Percentiles rank a stretch among this genome's conserved stretches.
phyloP scores from a whole-genome alignment of 2,797 vertebrate species.

The Syngnathus acus region DNA sequence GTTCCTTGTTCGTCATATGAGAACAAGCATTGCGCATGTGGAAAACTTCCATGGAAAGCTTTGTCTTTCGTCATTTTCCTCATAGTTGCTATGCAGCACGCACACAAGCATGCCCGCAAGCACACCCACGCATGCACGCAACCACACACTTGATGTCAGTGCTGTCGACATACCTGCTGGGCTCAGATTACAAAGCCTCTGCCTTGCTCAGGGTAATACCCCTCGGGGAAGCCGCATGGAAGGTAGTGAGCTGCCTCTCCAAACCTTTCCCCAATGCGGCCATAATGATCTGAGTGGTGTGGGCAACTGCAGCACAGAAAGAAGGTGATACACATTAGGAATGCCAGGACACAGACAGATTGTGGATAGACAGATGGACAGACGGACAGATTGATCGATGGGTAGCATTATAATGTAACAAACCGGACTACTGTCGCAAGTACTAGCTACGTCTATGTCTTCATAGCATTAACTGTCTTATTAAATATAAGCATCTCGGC shows the following conservation, averaged over 20 bases:
- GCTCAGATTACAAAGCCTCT: slow-evolving; percentile 58
- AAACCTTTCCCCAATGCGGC: slow-evolving; percentile 24
- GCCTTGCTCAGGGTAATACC: slow-evolving; percentile 42
- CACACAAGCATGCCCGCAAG: background rate
- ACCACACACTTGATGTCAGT: slow-evolving; percentile 15
- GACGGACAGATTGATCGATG: background rate
- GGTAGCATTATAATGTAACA: background rate
- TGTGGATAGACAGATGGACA: background rate
- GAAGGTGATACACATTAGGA: slow-evolving; percentile 31
- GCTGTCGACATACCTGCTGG: slow-evolving; percentile 49
- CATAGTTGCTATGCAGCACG: slow-evolving; percentile 30
- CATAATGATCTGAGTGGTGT: slow-evolving; percentile 47
- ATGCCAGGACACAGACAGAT: background rate
- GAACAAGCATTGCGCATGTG: slow-evolving; percentile 2
- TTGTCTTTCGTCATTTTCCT: slow-evolving; percentile 6
- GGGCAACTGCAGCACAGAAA: slow-evolving; percentile 38
- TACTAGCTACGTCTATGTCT: slow-evolving; percentile 22
- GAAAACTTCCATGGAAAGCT: slow-evolving; percentile 9
- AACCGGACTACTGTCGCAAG: background rate
- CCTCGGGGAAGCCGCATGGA: slow-evolving; percentile 38
- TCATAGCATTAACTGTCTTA: background rate
- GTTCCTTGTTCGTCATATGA: background rate
- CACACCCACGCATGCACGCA: slow-evolving; percentile 6
- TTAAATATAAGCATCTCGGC: background rate
- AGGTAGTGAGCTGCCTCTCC: slow-evolving; percentile 30